phyloP scores from a whole-genome alignment of 2,888 invertebrate species.

The Neoaliturus tenellus region DNA sequence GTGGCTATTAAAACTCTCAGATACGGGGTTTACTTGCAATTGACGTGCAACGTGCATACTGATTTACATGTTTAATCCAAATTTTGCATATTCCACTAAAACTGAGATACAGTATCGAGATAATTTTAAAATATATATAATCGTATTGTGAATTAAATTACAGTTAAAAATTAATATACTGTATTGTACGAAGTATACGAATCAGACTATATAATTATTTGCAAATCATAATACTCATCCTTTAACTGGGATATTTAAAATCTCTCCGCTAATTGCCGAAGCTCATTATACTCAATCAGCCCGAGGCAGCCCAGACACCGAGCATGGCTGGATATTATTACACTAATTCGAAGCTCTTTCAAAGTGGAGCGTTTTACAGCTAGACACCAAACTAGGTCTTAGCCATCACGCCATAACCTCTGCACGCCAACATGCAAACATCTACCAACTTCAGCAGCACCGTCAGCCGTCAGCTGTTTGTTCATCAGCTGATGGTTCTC shows the following conservation, averaged over 20 bases:
- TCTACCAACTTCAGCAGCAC: background rate
- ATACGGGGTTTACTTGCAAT: too few species aligned
- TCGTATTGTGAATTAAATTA: too few species aligned
- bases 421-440: slow-evolving; percentile 1
- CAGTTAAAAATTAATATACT: too few species aligned
- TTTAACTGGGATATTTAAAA: background rate
- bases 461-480: background rate
- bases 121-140: too few species aligned
- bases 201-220: too few species aligned
- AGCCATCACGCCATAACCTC: slow-evolving; percentile 12
- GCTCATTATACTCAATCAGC: background rate
- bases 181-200: too few species aligned
- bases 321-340: slow-evolving; percentile 1
- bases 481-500: background rate
- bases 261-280: background rate
- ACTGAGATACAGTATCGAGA: too few species aligned
- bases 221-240: background rate
- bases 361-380: slow-evolving; percentile 8
- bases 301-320: background rate
- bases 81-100: too few species aligned
- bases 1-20: too few species aligned
- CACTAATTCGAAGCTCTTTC: background rate
- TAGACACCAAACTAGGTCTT: slow-evolving; percentile 8
- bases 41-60: too few species aligned
- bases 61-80: too few species aligned